A percentile compares a stretch with the other conserved stretches of the same genome.
phyloP scores from a whole-genome alignment of 2,888 invertebrate species.

The Chorisops tibialis region DNA sequence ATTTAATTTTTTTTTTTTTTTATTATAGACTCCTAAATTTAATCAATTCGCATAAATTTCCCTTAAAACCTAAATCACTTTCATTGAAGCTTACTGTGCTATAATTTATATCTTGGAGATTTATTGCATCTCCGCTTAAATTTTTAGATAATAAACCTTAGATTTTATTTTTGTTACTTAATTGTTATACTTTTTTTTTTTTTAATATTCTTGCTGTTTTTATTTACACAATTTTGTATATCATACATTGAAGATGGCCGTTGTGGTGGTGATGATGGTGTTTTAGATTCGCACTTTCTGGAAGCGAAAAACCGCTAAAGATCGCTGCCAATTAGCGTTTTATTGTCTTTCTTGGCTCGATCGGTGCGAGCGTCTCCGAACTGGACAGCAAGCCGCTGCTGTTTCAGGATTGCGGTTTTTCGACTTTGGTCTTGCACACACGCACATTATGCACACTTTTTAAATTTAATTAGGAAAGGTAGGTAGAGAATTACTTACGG shows the following conservation, averaged over 20 bases:
- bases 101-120: slow-evolving; percentile 23
- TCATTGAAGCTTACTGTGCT: slow-evolving; percentile 30
- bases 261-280: slow-evolving; percentile 34
- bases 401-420: too few species aligned
- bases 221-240: too few species aligned
- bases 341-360: not conserved
- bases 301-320: too few species aligned
- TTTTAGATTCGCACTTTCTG: slow-evolving; percentile 33
- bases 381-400: not conserved
- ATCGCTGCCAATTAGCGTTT: not conserved
- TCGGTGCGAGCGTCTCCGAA: not conserved
- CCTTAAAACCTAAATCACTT: slow-evolving; percentile 32
- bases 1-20: slow-evolving; percentile 6
- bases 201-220: too few species aligned
- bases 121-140: slow-evolving; percentile 5
- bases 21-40: slow-evolving; percentile 26
- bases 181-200: not conserved
- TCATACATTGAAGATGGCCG: slow-evolving; percentile 35
- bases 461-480: too few species aligned
- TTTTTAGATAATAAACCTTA: slow-evolving; percentile 2
- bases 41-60: slow-evolving; percentile 31
- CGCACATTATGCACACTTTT: too few species aligned
- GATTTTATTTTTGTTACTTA: not conserved
- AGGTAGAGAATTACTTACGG: too few species aligned
- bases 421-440: too few species aligned